phyloP scores from a whole-genome alignment of 2,888 invertebrate genomes.

The Amphipyra berbera region DNA sequence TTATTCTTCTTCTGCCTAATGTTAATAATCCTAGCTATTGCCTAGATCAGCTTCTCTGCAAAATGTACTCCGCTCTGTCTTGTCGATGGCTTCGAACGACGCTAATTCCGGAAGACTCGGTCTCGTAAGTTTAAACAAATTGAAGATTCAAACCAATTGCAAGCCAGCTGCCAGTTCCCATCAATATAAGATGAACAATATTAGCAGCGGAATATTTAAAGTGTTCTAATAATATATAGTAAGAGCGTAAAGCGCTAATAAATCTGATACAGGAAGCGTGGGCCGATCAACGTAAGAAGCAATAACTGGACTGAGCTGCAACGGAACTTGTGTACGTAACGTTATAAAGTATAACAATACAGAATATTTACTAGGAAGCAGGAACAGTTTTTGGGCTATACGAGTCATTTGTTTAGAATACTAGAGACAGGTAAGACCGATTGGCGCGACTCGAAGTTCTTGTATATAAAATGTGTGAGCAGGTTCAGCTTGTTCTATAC shows the following conservation, averaged over 20 bases:
- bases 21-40: too few species aligned
- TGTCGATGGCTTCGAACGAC: not conserved
- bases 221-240: slow-evolving; percentile 55
- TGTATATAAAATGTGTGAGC: too few species aligned
- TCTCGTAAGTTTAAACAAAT: slow-evolving; percentile 7
- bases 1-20: too few species aligned
- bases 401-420: slow-evolving; percentile 21
- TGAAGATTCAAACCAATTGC: slow-evolving; percentile 5
- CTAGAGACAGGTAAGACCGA: not conserved
- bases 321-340: slow-evolving; percentile 47
- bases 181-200: slow-evolving; percentile 46
- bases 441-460: too few species aligned
- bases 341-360: slow-evolving; percentile 35
- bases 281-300: slow-evolving; percentile 47
- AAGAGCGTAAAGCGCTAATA: slow-evolving; percentile 54
- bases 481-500: too few species aligned
- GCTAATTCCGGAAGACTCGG: slow-evolving; percentile 20
- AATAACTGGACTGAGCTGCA: slow-evolving; percentile 46
- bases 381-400: slow-evolving; percentile 23
- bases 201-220: slow-evolving; percentile 51
- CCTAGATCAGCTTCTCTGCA: too few species aligned
- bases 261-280: slow-evolving; percentile 58
- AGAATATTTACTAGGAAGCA: slow-evolving; percentile 33
- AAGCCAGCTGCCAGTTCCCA: slow-evolving; percentile 27
- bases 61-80: too few species aligned